Base-by-base conservation (phyloP, 1,140 invertebrate species). In the Tachypleus tridentatus region DNA sequence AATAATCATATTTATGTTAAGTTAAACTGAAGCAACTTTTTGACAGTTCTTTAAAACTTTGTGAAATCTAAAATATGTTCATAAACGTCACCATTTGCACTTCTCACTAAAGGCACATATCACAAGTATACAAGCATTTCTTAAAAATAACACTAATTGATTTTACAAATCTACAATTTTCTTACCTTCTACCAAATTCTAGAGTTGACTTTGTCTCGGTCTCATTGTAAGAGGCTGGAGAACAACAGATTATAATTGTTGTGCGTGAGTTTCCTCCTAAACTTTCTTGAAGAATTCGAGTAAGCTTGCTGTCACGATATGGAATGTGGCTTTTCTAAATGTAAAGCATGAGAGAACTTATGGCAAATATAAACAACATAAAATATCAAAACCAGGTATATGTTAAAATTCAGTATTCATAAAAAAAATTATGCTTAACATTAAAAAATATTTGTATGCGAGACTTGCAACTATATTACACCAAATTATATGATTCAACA, bases 161-260 rank as follows among this genome's bases (percentile, higher is more conserved):
- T 29, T 29, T 29, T 29, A 29, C 2, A 29, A 29, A 29, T 29
- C 29, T 29, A 29, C 2, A 29, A 29, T 29, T 59, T 52, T 71
- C 71, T 51, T 67, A 67, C 66, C 66, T 85, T 81, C 89, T 87
- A 74, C 97, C 97, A 79, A 99, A 99, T 75, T 99, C 91, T 9
- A 99, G 81, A 4, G 97, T 99, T 5, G 96, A 98, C 76, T 98
- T 98, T 1, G 97, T 99, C 83, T 99, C 97, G 54, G 91, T 86
- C 78, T 99, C 97, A 76, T 99, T 99, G 75, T 94, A 99, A 60
- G 93, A 96, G n/a, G 97, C 97, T 29, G 97, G 97, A 0, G 97
- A 99, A 77, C 95, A 98, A 77, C 97, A 99, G 74, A 99, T 99
- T 64, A 99, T 93, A 73, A 99, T 98, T 10, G 97, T 99, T 52